Evolutionary conservation across 2,888 invertebrate species (phyloP).

Genomic region (Euproctis similis): DNA sequence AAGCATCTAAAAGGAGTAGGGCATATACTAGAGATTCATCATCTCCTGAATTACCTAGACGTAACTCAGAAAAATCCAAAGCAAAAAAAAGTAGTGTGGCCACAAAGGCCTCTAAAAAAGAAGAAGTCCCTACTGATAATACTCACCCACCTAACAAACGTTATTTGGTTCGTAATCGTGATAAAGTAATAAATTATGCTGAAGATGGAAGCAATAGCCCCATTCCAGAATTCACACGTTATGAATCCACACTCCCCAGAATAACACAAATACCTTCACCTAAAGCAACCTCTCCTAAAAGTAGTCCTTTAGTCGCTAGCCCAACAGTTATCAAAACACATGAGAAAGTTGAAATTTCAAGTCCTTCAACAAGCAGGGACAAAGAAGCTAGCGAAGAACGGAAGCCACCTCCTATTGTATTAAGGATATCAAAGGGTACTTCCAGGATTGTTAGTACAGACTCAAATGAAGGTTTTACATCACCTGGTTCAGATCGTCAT

Average conservation of each 20-base stretch:
- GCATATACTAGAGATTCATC: slow-evolving; percentile 63
- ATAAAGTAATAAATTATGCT: slow-evolving; percentile 79
- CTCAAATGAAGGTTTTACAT: slow-evolving; percentile 77
- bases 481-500: slow-evolving; percentile 70
- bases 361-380: slow-evolving; percentile 68
- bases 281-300: slow-evolving; percentile 61
- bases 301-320: slow-evolving; percentile 57
- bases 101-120: slow-evolving; percentile 63
- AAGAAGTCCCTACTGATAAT: slow-evolving; percentile 50
- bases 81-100: slow-evolving; percentile 55
- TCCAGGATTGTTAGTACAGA: slow-evolving; percentile 80
- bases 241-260: slow-evolving; percentile 42
- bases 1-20: slow-evolving; percentile 49
- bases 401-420: slow-evolving; percentile 87
- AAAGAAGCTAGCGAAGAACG: slow-evolving; percentile 49
- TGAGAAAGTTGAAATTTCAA: slow-evolving; percentile 40
- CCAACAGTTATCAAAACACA: slow-evolving; percentile 46
- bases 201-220: slow-evolving; percentile 77
- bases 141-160: slow-evolving; percentile 69
- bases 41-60: slow-evolving; percentile 64
- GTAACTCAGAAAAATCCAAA: slow-evolving; percentile 60
- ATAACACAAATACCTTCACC: slow-evolving; percentile 25
- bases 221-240: slow-evolving; percentile 60
- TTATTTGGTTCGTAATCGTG: slow-evolving; percentile 71
- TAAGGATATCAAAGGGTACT: slow-evolving; percentile 88